phyloP scores from a whole-genome alignment of 1,140 invertebrate genomes.

The Drosophila sproati region DNA sequence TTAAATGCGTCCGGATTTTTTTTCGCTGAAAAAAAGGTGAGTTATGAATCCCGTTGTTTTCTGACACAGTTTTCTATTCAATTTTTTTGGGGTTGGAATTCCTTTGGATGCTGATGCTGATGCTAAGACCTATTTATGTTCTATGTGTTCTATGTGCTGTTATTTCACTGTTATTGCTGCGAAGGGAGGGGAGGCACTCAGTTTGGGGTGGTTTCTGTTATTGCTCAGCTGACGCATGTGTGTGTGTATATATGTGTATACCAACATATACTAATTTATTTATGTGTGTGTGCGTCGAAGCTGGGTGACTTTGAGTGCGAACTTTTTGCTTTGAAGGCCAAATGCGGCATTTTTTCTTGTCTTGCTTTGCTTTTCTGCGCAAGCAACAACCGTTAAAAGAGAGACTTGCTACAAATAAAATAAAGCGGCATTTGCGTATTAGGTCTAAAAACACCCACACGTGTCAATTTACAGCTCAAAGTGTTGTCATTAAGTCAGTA shows the following conservation, averaged over 20 bases:
- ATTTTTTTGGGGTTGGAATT: constrained; percentile 65
- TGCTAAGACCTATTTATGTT: not conserved
- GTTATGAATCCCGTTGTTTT: constrained; percentile 39
- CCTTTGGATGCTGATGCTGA: constrained; percentile 63
- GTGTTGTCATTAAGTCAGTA: constrained; percentile 15
- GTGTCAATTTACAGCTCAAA: not conserved
- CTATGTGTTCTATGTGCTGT: constrained; percentile 22
- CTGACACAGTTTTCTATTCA: constrained; percentile 52
- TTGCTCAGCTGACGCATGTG: constrained; percentile 37
- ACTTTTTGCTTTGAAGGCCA: constrained; percentile 37
- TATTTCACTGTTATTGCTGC: constrained; percentile 17
- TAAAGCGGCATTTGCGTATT: constrained; percentile 8
- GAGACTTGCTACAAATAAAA: not conserved
- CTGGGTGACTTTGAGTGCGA: constrained; percentile 14
- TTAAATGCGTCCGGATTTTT: constrained; percentile 40
- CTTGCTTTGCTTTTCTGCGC: constrained; percentile 9
- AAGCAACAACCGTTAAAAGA: constrained; percentile 22
- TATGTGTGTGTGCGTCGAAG: not conserved
- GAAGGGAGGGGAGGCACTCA: constrained; percentile 5
- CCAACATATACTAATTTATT: not conserved
- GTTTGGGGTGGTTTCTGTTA: constrained; percentile 49
- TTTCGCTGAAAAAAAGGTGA: constrained; percentile 27
- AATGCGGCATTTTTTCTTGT: constrained; percentile 3
- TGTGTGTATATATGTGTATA: not conserved
- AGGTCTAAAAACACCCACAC: not conserved